phyloP scores from a whole-genome alignment of 2,797 vertebrate genomes.

The Tarsius wallacei region DNA sequence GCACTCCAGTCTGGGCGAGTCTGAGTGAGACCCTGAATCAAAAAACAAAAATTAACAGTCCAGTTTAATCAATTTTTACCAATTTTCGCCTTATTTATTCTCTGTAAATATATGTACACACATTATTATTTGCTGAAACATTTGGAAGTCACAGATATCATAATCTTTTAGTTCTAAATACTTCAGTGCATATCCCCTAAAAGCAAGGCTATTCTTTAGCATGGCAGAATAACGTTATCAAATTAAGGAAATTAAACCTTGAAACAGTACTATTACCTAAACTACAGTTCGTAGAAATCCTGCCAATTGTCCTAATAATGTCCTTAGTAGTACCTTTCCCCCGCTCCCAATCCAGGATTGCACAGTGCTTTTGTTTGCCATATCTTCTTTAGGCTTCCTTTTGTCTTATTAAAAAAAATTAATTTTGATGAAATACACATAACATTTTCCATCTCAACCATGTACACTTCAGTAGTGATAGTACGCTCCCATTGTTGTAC shows the following conservation, averaged over 20 bases:
- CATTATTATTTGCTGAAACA: neutral
- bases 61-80: no score
- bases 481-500: neutral
- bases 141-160: neutral
- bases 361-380: neutral
- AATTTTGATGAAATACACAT: neutral
- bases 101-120: neutral
- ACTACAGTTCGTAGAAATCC: no score
- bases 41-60: no score
- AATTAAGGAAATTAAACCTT: neutral
- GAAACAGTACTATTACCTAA: fast-evolving
- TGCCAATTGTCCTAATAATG: neutral
- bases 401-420: neutral
- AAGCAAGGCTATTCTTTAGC: neutral
- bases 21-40: no score
- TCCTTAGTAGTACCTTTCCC: neutral
- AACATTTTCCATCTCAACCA: neutral
- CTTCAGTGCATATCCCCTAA: neutral
- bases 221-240: neutral
- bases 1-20: no score
- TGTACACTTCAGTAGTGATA: neutral
- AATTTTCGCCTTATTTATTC: neutral
- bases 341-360: neutral
- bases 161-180: neutral
- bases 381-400: neutral